phyloP scores from a whole-genome alignment of 2,888 invertebrate species.

The Lasioglossum calceatum region DNA sequence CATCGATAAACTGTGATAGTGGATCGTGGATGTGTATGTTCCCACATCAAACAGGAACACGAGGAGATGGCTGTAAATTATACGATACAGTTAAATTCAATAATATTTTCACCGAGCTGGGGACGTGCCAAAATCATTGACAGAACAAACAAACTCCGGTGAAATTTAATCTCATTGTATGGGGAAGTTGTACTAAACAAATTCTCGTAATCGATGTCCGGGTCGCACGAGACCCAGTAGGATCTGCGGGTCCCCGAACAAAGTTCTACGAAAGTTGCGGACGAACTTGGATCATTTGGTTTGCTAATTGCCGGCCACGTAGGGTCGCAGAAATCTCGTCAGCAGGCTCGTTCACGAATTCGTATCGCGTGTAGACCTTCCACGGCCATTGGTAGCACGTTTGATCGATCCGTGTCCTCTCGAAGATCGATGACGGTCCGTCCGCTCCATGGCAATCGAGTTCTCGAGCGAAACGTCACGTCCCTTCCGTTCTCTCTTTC shows the following conservation, averaged over 20 bases:
- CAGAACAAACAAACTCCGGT: neutral
- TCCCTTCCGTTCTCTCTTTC: neutral
- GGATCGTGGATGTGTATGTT: neutral
- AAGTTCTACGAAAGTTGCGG: slow-evolving; percentile 5
- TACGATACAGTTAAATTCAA: neutral
- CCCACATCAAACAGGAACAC: neutral
- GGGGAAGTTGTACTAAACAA: neutral
- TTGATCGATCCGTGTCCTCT: slow-evolving; percentile 52
- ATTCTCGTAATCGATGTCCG: neutral
- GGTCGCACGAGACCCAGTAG: neutral
- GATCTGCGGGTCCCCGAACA: neutral
- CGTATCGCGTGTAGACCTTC: slow-evolving; percentile 41
- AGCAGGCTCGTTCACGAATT: slow-evolving; percentile 40
- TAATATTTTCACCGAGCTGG: neutral
- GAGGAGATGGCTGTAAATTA: neutral
- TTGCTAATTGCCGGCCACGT: slow-evolving; percentile 47
- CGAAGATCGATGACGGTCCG: slow-evolving; percentile 53
- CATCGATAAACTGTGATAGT: neutral
- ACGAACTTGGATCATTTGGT: slow-evolving; percentile 39
- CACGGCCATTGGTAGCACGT: slow-evolving; percentile 48
- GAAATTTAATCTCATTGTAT: neutral
- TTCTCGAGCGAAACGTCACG: neutral
- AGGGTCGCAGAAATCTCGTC: neutral
- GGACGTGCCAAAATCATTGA: neutral
- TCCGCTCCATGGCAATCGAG: slow-evolving; percentile 50